Base-by-base conservation (phyloP, 2,888 invertebrate genomes). In the Drosophila setosimentum region DNA sequence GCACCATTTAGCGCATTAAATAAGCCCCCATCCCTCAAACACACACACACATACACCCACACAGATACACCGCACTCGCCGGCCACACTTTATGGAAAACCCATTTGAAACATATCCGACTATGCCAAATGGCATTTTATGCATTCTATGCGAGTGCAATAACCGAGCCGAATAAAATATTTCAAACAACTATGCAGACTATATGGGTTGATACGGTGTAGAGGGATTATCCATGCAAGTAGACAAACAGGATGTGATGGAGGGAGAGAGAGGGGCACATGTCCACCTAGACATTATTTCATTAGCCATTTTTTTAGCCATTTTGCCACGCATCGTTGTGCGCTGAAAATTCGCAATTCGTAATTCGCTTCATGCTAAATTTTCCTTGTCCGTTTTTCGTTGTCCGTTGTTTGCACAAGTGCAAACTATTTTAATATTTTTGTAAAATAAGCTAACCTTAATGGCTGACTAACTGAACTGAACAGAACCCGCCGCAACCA, bases 341-440 rank as follows among this genome's bases (percentile, higher is more conserved):
- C 32, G 40, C 55, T 24, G 51, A 59, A 45, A 45, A 45, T 74
- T 53, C 51, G 29, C 58, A 30, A 40, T 67, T 32, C 45, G 63
- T 53, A 64, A 57, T 77, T 58, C 35, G 63, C 48, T 64, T 49
- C 24, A 59, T 68, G 75, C 59, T 76, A 79, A 77, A 77, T 77
- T 77, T 79, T 77, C 80, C 33, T 55, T 66, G 80, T 76, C 42
- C 54, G 57, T 27, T 48, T 40, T 62, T 42, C 68, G 21, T 33
- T 50, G 60, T 59, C 27, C 32, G 59, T 60, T 37, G 62, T 40
- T n/a, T 21, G 42, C 42, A 42, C 42, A 42, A 42, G 30, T n/a
- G 48, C 35, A 62, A 69, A 68, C 10, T 30, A 24, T 45, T 35
- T 32, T 62, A 27, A 24, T 51, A 65, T 30, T 42, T 51, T 27